phyloP scores from a whole-genome alignment of 1,140 invertebrate genomes.

The Aphaenogaster ashmeadi region DNA sequence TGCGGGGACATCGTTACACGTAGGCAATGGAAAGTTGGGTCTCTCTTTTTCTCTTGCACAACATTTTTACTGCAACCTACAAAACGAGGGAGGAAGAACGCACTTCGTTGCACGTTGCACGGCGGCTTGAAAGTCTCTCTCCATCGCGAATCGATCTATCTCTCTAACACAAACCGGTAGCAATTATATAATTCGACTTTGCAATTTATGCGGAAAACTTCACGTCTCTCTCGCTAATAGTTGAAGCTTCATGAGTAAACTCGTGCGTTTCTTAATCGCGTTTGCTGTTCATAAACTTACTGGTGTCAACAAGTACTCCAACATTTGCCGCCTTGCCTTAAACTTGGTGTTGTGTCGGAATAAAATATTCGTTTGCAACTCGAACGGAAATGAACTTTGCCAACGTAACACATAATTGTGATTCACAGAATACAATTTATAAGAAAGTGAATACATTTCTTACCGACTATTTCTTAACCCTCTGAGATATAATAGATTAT shows the following conservation, averaged over 20 bases:
- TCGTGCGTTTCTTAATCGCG: constrained; percentile 33
- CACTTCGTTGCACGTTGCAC: background rate
- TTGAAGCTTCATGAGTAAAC: constrained; percentile 24
- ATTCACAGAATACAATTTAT: background rate
- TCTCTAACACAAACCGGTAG: background rate
- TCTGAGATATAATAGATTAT: background rate
- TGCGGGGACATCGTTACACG: background rate
- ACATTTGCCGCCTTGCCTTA: background rate
- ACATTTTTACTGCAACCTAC: constrained; percentile 10
- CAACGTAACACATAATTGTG: constrained; percentile 10
- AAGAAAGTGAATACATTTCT: background rate
- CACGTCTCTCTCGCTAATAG: constrained; percentile 31
- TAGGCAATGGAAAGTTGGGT: constrained; percentile 15
- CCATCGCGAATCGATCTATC: background rate
- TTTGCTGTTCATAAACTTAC: constrained; percentile 36
- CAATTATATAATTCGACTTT: constrained; percentile 47
- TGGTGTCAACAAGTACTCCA: constrained; percentile 25
- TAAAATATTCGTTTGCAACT: constrained; percentile 21
- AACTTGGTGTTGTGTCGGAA: constrained; percentile 1
- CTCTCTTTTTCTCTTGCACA: background rate
- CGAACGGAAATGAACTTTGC: background rate
- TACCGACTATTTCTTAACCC: background rate
- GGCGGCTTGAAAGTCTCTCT: background rate
- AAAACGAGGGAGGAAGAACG: background rate
- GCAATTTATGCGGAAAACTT: constrained; percentile 50